These are phyloP conservation scores for Chrysolina americana DNA, from an alignment of 2,888 invertebrate genomes.

Conservation along the genomic window DNA sequence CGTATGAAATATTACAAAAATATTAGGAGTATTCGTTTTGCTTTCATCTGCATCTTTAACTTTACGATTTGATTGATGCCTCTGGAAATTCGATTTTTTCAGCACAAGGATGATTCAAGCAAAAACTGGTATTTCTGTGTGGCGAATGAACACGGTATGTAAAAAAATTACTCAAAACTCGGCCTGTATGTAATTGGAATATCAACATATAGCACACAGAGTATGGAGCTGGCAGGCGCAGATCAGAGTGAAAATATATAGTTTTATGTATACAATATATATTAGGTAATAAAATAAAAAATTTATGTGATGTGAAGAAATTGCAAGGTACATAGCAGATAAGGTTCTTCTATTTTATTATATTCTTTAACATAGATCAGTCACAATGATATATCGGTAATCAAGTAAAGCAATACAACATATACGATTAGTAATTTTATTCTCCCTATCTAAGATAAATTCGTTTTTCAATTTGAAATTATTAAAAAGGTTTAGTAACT, in stretches of 20 bases:
- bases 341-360: constrained; percentile 60
- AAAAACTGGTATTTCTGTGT: background rate
- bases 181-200: constrained; percentile 33
- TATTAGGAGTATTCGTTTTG: constrained; percentile 2
- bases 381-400: constrained; percentile 66
- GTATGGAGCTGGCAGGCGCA: constrained; percentile 58
- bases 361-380: constrained; percentile 65
- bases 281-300: constrained; percentile 54
- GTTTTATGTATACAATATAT: constrained; percentile 46
- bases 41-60: background rate
- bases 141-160: background rate
- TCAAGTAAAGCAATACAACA: constrained; percentile 70
- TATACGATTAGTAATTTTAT: constrained; percentile 66
- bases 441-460: constrained; percentile 71
- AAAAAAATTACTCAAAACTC: constrained; percentile 35
- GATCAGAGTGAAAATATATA: constrained; percentile 60
- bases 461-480: constrained; percentile 70
- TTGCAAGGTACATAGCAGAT: constrained; percentile 70
- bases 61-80: constrained; percentile 13
- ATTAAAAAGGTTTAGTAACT: constrained; percentile 70
- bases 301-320: constrained; percentile 54
- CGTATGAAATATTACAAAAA: constrained; percentile 16
- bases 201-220: constrained; percentile 59
- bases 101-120: background rate
- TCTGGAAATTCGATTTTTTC: background rate